phyloP scores from a whole-genome alignment of 2,888 invertebrate genomes.

The Alviniconcha strummeri region DNA sequence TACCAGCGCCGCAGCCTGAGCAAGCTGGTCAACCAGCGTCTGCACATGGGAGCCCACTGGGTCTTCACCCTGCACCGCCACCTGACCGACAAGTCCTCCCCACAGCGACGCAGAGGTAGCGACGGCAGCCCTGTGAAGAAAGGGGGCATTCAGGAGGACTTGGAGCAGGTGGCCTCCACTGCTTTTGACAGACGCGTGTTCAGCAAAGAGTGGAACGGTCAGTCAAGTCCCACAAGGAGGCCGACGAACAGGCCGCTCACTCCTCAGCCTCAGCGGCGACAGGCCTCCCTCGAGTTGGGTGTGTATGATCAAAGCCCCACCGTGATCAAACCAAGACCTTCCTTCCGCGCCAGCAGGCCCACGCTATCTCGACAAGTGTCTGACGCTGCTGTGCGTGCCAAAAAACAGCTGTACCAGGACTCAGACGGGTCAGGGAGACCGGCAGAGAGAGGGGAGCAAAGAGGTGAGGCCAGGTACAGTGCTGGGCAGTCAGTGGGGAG shows the following conservation, averaged over 20 bases:
- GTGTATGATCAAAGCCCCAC: slow-evolving; percentile 29
- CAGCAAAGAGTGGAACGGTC: slow-evolving; percentile 34
- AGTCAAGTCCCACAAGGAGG: slow-evolving; percentile 24
- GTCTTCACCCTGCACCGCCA: slow-evolving; percentile 43
- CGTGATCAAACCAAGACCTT: slow-evolving; percentile 15
- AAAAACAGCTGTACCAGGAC: slow-evolving; percentile 9
- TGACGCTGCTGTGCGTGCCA: slow-evolving; percentile 18
- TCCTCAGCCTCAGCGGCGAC: slow-evolving; percentile 54
- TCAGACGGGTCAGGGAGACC: not conserved
- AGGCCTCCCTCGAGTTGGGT: slow-evolving; percentile 31
- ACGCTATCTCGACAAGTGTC: slow-evolving; percentile 26
- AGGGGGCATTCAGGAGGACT: slow-evolving; percentile 14
- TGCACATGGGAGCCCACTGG: slow-evolving; percentile 58
- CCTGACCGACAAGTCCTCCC: slow-evolving; percentile 10
- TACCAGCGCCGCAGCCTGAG: slow-evolving; percentile 80
- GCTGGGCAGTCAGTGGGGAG: not conserved
- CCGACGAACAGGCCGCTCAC: slow-evolving; percentile 43
- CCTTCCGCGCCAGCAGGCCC: slow-evolving; percentile 16
- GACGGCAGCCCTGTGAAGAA: slow-evolving; percentile 17
- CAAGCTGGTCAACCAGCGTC: slow-evolving; percentile 46
- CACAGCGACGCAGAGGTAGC: not conserved
- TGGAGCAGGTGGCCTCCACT: not conserved
- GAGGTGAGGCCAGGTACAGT: slow-evolving; percentile 1
- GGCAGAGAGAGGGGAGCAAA: not conserved
- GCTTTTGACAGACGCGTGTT: not conserved